A percentile compares a stretch with the other conserved stretches of the same genome.
phyloP scores from a whole-genome alignment of 2,888 invertebrate species.

The Steinernema hermaphroditum region DNA sequence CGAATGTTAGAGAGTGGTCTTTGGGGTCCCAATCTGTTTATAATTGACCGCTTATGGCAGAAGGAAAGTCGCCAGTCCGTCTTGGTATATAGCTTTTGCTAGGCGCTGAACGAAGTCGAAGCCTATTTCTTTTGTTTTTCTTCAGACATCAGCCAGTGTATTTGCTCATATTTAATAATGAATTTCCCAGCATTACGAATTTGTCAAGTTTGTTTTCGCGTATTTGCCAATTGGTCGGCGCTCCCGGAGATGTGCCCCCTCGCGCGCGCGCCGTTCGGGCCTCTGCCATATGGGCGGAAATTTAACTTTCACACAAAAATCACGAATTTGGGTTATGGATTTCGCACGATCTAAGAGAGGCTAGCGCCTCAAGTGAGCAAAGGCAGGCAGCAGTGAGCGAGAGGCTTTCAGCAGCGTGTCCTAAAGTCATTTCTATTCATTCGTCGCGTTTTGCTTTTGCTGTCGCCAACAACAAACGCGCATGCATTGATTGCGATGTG shows the following conservation, averaged over 20 bases:
- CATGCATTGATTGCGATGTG: constrained; percentile 11
- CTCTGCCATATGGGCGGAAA: not conserved
- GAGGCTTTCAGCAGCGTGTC: constrained; percentile 26
- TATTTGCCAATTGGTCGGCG: not conserved
- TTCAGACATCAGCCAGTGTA: not conserved
- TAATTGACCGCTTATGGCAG: constrained; percentile 29
- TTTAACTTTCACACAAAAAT: constrained; percentile 30
- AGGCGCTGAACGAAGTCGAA: not conserved
- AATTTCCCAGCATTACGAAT: constrained; percentile 16
- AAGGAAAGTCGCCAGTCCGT: not conserved
- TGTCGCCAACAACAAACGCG: constrained; percentile 17
- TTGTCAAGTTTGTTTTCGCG: constrained; percentile 13
- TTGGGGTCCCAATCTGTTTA: constrained; percentile 25
- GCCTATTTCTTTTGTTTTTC: not conserved
- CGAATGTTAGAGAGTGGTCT: constrained; percentile 25
- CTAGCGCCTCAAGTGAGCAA: constrained; percentile 11
- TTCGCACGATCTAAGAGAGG: constrained; percentile 22
- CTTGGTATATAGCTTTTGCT: not conserved
- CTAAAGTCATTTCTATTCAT: constrained; percentile 22
- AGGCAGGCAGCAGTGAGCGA: constrained; percentile 20
- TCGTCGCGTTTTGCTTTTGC: constrained; percentile 29
- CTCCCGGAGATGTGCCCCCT: not conserved
- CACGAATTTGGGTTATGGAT: constrained; percentile 19
- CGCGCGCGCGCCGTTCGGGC: not conserved
- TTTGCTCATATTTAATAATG: constrained; percentile 14